phyloP scores from a whole-genome alignment of 2,888 invertebrate genomes.

The Amblyjoppa proteus region DNA sequence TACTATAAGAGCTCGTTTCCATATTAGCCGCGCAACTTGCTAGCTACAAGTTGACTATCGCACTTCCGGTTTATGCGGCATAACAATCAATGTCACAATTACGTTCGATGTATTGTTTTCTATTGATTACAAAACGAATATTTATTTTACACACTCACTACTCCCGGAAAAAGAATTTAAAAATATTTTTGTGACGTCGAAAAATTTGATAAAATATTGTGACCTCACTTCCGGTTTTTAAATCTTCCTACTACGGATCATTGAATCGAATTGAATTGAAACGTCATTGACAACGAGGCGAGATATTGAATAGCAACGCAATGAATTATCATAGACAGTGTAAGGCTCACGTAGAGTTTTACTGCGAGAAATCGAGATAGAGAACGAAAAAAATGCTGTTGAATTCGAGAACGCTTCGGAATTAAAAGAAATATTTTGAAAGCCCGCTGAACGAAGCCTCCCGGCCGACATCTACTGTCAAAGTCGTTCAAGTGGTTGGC shows the following conservation, averaged over 20 bases:
- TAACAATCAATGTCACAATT: background rate
- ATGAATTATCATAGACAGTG: background rate
- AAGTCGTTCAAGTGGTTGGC: conserved; percentile 9
- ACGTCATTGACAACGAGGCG: no score
- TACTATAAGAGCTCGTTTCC: background rate
- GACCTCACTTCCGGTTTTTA: background rate
- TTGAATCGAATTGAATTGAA: background rate
- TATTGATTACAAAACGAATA: background rate
- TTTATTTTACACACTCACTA: background rate
- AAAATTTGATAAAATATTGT: background rate
- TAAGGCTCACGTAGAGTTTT: background rate
- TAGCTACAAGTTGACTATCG: background rate
- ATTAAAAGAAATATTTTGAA: conserved; percentile 14
- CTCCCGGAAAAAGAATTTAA: background rate
- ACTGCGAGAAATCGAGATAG: background rate
- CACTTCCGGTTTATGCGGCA: background rate
- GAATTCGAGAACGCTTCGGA: background rate
- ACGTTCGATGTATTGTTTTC: background rate
- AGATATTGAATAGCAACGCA: background rate
- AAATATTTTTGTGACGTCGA: background rate
- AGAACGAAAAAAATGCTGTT: background rate
- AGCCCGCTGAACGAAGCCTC: background rate
- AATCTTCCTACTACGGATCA: background rate
- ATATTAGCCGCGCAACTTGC: background rate
- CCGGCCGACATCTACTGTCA: conserved; percentile 25